Evolutionary conservation across 2,113 vertebrate genomes (phyloP), one percentile per base, ranked within the genome.

Genomic region (Pituophis catenifer): DNA sequence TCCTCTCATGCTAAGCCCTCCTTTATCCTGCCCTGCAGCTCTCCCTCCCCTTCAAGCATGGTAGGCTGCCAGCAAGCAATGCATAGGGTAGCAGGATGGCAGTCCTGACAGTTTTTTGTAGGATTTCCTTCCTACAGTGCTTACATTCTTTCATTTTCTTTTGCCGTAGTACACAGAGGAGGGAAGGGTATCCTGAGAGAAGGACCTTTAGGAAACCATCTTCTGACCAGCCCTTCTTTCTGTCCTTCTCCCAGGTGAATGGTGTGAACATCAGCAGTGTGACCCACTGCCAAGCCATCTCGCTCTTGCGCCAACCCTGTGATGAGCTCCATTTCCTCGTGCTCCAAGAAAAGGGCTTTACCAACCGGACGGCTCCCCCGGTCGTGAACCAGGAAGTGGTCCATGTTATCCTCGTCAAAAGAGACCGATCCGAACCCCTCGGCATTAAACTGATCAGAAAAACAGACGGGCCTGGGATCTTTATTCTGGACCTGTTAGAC

Each of bases 391-490:
- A 94, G 95, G 97, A 97, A 95, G 98, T 99, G 90, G 98, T 99
- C 95, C 98, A 99, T 0, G 99, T 99, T 87, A 98, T 97, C 1
- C 94, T 99, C 58, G 94, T 98, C 0, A 99, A 99, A 97, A 98
- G 97, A 29, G 98, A 99, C 90, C 98, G 98, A 8, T 96, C 97
- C 0, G 99, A 99, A 6, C 98, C 99, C 0, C 95, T 99, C 8
- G 99, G 99, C 52, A 99, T 99, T 96, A 99, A 99, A 94, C 98
- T 99, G 65, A 99, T 99, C 95, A 97, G 99, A 91, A 99, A 99
- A 94, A 98, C 98, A 0, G 99, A 99, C 0, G 98, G 99, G 95
- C 97, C 97, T 0, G 99, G 99, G 2, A 98, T 99, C 92, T 99
- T 99, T 57, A 98, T 99, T 93, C 97, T 99, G 87, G 99, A 99